Base-by-base conservation (phyloP, 2,888 invertebrate genomes). In the Tortricodes alternella region DNA sequence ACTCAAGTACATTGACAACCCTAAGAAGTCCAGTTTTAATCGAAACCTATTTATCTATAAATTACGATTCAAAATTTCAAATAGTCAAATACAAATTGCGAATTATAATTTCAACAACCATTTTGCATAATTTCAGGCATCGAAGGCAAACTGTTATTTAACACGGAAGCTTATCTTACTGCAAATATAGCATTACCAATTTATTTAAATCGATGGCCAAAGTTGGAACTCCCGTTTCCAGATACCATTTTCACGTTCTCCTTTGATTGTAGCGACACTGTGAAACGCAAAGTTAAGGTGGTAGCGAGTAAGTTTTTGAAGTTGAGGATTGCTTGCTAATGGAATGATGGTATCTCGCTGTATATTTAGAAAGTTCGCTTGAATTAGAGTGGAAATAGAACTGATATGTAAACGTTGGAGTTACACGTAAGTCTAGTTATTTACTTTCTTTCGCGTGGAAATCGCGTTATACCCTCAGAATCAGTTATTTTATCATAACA, bases 131-230 rank as follows among this genome's bases (percentile, higher is more conserved):
- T 75, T 77, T 76, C 58, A 67, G 73, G 59, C 66, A 59, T 61
- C 50, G 60, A 60, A 37, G 35, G 60, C 46, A 70, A 80, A 80
- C 73, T 73, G 79, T 76, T 70, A 59, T 65, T 64, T 71, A 66
- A 67, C 84, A 85, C 85, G 85, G 60, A 79, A 75, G 68, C 67
- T 70, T 76, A 68, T 76, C 73, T 75, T 73, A 83, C 23, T 29
- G 16, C 16, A 44, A 38, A 44, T 50, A 32, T 15, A 16, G n/a
- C 27, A 19, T 11, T 13, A 24, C 48, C 24, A 55, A 37, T 15
- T 43, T 43, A 39, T n/a, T n/a, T 35, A 9, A 43, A 35, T 35
- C 27, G 32, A 0, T 16, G 29, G 18, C 4, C 18, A 11, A 38
- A 53, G 24, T 15, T 29, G 41, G 13, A 46, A 53, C 29, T 15